Percentiles rank a stretch among this genome's conserved stretches.
Evolutionary conservation across 2,888 invertebrate genomes (phyloP).

Genomic region (Odontomyia ornata): DNA sequence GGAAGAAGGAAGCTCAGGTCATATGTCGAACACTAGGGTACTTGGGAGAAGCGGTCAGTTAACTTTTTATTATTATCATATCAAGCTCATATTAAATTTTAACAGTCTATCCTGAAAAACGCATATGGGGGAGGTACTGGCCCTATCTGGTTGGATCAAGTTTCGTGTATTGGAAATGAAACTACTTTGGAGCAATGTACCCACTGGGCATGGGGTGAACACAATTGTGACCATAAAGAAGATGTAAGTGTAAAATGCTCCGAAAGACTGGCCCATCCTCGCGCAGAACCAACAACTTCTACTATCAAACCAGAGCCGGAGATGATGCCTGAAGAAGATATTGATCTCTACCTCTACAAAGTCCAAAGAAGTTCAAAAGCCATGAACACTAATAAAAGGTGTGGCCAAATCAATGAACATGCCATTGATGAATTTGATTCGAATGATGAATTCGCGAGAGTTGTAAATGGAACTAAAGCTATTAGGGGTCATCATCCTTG

Average conservation of each 20-base stretch:
- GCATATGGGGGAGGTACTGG: constrained; percentile 66
- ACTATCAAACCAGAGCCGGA: constrained; percentile 14
- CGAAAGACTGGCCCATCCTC: constrained; percentile 50
- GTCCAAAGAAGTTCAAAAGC: constrained; percentile 60
- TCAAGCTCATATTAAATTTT: too few species aligned
- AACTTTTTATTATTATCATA: background rate
- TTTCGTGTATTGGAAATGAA: constrained; percentile 75
- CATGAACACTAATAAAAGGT: constrained; percentile 61
- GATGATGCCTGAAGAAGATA: constrained; percentile 50
- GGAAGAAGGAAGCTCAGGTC: constrained; percentile 71
- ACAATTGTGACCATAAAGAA: constrained; percentile 78
- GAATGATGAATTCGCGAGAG: constrained; percentile 66
- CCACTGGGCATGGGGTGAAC: constrained; percentile 74
- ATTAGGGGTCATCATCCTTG: constrained; percentile 76
- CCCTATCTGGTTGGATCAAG: constrained; percentile 77
- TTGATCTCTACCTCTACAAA: constrained; percentile 55
- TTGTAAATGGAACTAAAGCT: constrained; percentile 71
- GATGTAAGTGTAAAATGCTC: constrained; percentile 71
- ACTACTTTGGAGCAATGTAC: constrained; percentile 70
- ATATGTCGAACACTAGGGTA: constrained; percentile 70
- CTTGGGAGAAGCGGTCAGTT: constrained; percentile 64
- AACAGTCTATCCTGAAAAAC: constrained; percentile 58
- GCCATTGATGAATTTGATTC: constrained; percentile 62
- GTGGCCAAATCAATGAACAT: constrained; percentile 65
- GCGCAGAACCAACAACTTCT: constrained; percentile 9